Evolutionary conservation across 35 echinoderm and acorn worm genomes (phyloP).

Genomic region (Strongylocentrotus purpuratus): DNA sequence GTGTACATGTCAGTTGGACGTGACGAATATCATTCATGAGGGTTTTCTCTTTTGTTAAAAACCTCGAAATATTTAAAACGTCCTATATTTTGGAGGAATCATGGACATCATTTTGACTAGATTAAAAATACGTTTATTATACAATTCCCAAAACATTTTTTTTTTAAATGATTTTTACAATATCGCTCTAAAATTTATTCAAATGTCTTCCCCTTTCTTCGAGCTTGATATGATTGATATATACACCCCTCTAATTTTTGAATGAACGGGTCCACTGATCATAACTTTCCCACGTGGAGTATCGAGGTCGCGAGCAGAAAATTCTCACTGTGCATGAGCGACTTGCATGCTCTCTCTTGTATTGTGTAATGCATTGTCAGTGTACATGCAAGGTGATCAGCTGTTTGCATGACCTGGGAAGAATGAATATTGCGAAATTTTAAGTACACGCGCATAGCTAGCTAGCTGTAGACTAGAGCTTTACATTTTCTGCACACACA

Average conservation of each 20-base stretch:
- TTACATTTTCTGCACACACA: no score
- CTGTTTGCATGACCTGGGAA: slow-evolving; percentile 24
- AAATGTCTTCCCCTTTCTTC: background rate
- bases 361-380: no score
- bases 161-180: background rate
- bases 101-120: no score
- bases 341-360: background rate
- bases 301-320: background rate
- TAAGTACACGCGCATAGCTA: no score
- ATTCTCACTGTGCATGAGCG: background rate
- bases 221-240: background rate
- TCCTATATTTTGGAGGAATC: no score
- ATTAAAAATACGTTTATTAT: no score
- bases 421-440: background rate
- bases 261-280: slow-evolving; percentile 28
- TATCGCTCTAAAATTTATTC: background rate
- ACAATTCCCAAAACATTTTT: background rate
- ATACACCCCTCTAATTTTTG: background rate
- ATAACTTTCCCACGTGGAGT: slow-evolving; percentile 36
- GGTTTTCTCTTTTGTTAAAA: background rate
- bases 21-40: background rate
- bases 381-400: background rate
- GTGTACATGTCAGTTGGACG: background rate
- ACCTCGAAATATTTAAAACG: background rate
- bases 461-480: no score